These are phyloP conservation scores for Ostrea denselamellosa DNA, from an alignment of 1,140 invertebrate species.

Conservation along the genomic window DNA sequence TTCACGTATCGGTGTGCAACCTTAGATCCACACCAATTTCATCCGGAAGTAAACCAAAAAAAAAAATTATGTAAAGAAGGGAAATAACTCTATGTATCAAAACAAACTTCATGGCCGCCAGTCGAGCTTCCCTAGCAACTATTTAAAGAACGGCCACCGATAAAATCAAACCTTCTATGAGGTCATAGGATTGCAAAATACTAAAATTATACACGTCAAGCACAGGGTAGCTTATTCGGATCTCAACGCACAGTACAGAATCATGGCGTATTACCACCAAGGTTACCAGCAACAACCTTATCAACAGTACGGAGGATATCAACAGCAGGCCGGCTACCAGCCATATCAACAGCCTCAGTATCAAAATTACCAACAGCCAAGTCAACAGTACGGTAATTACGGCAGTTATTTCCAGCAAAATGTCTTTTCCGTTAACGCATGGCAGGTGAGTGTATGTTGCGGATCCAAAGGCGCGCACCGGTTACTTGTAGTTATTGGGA, in stretches of 20 bases:
- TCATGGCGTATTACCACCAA: slow-evolving; percentile 47
- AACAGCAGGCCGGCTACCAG: slow-evolving; percentile 30
- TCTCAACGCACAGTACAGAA: neutral
- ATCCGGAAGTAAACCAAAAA: slow-evolving; percentile 34
- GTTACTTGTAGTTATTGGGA: neutral
- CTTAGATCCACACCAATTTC: neutral
- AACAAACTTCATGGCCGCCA: neutral
- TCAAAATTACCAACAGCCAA: slow-evolving; percentile 67
- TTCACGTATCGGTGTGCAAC: neutral
- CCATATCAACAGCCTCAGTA: slow-evolving; percentile 48
- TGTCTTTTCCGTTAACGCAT: slow-evolving; percentile 67
- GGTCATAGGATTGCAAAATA: slow-evolving; percentile 33
- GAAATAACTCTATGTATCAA: neutral
- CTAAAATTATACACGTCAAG: neutral
- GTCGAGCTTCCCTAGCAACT: slow-evolving; percentile 35
- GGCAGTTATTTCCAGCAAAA: slow-evolving; percentile 66
- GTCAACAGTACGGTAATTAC: slow-evolving; percentile 70
- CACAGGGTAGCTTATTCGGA: neutral
- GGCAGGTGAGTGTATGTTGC: slow-evolving; percentile 62
- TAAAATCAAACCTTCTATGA: neutral
- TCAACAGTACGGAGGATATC: too few species aligned
- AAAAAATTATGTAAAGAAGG: too few species aligned
- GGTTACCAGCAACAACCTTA: neutral
- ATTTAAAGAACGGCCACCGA: too few species aligned
- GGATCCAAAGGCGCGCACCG: neutral